Evolutionary conservation across 2,888 invertebrate genomes (phyloP).

Genomic region (Ectemnius lituratus): DNA sequence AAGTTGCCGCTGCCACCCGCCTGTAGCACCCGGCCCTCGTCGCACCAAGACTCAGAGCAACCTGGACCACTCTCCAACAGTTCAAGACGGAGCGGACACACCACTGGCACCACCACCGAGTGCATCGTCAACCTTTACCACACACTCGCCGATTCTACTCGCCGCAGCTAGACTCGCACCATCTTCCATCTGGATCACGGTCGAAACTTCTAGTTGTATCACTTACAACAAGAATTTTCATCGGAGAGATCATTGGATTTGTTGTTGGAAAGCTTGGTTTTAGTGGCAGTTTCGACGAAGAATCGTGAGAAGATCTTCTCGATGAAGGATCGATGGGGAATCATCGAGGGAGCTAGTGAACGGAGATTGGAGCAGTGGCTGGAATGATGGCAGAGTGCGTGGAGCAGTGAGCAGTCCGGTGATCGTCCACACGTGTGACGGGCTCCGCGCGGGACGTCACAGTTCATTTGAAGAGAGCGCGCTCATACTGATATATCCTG

Average conservation of each 20-base stretch:
- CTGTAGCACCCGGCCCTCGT: conserved; percentile 6
- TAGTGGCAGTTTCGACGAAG: not conserved
- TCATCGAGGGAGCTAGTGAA: conserved; percentile 2
- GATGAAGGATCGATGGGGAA: conserved; percentile 8
- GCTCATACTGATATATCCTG: not conserved
- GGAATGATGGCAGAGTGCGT: conserved; percentile 13
- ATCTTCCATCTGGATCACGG: too few species aligned
- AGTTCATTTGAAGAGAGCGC: not conserved
- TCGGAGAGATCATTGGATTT: not conserved
- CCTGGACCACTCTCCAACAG: conserved; percentile 3
- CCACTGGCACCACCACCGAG: conserved; percentile 14
- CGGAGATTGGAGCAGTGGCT: conserved; percentile 5
- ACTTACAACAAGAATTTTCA: not conserved
- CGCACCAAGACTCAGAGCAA: conserved; percentile 43
- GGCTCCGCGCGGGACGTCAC: not conserved
- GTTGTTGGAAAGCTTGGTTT: too few species aligned
- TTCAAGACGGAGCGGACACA: conserved; percentile 16
- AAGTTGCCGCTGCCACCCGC: conserved; percentile 61
- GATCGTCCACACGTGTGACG: conserved; percentile 1
- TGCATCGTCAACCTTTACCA: not conserved
- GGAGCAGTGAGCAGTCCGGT: conserved; percentile 2
- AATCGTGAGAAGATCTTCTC: conserved; percentile 9
- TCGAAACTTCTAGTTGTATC: not conserved
- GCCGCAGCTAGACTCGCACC: not conserved
- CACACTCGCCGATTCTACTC: not conserved